Evolutionary conservation across 37 sponge, comb jelly and placozoan species (phyloP), one percentile per base, ranked within the genome.

Genomic region (Eunapius fragilis): DNA sequence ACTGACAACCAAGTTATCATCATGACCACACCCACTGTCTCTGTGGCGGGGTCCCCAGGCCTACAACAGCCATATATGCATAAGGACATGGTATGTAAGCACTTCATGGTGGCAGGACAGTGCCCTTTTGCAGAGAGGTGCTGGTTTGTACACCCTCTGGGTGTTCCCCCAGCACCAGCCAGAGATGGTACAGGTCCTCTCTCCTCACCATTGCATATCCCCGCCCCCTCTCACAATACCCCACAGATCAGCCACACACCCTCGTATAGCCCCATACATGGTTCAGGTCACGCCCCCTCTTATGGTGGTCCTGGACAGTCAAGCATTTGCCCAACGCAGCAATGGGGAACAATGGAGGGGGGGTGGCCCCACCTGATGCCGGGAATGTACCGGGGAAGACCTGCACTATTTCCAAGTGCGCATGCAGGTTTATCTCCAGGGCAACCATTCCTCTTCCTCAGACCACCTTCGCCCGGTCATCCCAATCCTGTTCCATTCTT

Each of bases 51-150:
- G 4, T 37, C 24, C 17, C 76, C 33, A 4, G 26, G 17, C 68
- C 17, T 67, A 9, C 79, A 72, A 31, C 70, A 28, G 11, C 79
- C 72, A 19, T 36, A 67, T 37, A 67, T 71, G 31, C 78, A 89
- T 22, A 85, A 86, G 49, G 89, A 91, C 38, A 80, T 89, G 10
- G 58, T 83, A 0, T 89, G 95, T 47, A 71, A 83, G 82, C 87
- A 89, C 78, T 92, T 82, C 79, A 17, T 89, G 22, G 36, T 37
- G 2, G 87, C 67, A 0, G 92, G 88, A 24, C 50, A 71, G 45
- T 95, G 95, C 49, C 89, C 89, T 0, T 95, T 77, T 80, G 95
- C 92, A 0, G 90, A 89, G 24, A 89, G 82, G 45, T 95, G 95
- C 41, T 88, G 95, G 86, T 95, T 90, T 76, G 80, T 81, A 12